Conservation (phyloP, 2,888 invertebrate species). For the Drosophila imparisetae region DNA sequence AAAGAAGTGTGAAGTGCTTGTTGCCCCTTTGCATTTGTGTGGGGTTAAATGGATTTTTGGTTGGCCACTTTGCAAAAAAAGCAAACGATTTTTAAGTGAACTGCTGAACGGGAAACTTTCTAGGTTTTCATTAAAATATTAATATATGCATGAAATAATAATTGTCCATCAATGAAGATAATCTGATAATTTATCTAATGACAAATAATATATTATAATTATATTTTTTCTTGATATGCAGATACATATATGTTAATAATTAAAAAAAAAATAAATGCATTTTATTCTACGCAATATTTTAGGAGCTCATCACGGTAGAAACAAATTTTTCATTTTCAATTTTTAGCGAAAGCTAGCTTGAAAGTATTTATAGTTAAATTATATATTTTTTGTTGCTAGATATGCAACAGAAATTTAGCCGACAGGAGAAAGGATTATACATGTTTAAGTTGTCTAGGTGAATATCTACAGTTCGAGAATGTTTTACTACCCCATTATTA, state of each 20-base stretch:
- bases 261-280: neutral
- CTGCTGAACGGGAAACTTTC: neutral
- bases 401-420: neutral
- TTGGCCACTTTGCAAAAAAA: conserved; percentile 15
- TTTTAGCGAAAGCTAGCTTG: neutral
- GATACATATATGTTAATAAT: neutral
- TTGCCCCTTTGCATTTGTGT: conserved; percentile 17
- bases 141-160: neutral
- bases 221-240: neutral
- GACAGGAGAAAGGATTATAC: too few relatives aligned
- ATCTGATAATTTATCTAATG: neutral
- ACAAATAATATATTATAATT: neutral
- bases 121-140: neutral
- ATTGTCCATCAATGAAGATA: neutral
- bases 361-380: neutral
- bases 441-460: neutral
- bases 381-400: neutral
- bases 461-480: neutral
- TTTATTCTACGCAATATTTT: neutral
- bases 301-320: neutral
- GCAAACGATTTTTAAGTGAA: conserved; percentile 11
- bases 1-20: conserved; percentile 40
- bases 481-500: neutral
- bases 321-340: neutral
- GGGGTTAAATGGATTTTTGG: conserved; percentile 32